Conservation (phyloP, 2,888 invertebrate genomes). For the Kryphioiulus occultus region DNA sequence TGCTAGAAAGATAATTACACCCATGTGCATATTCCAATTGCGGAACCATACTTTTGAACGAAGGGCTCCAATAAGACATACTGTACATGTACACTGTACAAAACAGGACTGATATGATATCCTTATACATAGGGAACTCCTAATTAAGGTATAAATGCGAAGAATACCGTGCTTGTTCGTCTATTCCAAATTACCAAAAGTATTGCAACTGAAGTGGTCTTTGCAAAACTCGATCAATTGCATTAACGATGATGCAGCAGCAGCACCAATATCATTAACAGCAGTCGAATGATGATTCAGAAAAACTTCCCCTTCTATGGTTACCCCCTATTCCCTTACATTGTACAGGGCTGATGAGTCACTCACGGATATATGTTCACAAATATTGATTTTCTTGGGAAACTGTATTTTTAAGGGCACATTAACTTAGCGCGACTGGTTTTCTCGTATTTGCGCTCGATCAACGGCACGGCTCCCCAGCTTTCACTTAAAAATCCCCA, state of each 20-base stretch:
- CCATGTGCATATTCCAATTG: not conserved
- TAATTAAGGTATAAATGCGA: not conserved
- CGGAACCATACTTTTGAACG: too few species aligned
- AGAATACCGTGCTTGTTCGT: not conserved
- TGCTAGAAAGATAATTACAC: not conserved
- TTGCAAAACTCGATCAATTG: not conserved
- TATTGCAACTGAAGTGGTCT: not conserved
- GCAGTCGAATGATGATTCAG: not conserved
- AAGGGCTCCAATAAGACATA: too few species aligned
- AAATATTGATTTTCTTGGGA: slow-evolving; percentile 36
- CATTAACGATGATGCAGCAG: not conserved
- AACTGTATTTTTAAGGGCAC: slow-evolving; percentile 30
- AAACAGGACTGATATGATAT: not conserved
- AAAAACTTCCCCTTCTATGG: not conserved
- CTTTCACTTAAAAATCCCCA: slow-evolving; percentile 22
- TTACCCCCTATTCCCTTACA: not conserved
- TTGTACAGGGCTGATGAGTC: slow-evolving; percentile 18
- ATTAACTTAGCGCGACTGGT: slow-evolving; percentile 29
- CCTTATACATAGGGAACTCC: not conserved
- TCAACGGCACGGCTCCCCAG: slow-evolving; percentile 21
- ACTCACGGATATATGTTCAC: slow-evolving; percentile 29
- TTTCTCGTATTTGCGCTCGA: slow-evolving; percentile 26
- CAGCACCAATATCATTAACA: not conserved
- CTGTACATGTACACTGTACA: not conserved
- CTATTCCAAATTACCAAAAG: not conserved